Evolutionary conservation across 1,140 invertebrate species (phyloP).

Genomic region (Trachymyrmex septentrionalis): DNA sequence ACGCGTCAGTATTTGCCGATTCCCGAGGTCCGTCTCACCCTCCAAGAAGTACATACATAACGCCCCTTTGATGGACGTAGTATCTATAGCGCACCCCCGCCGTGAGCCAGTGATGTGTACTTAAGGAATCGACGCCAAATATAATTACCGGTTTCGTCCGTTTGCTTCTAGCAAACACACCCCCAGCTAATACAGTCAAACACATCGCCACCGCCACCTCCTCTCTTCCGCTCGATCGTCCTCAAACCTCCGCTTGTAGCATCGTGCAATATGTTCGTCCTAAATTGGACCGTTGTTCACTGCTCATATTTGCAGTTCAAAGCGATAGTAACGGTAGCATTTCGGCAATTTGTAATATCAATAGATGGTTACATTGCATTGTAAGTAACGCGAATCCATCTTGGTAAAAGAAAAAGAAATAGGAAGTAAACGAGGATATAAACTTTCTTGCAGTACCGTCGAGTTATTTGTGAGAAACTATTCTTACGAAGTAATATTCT

Average conservation of each 20-base stretch:
- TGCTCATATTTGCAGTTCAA: constrained; percentile 47
- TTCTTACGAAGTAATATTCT: not conserved
- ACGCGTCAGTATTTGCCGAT: constrained; percentile 20
- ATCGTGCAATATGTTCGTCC: constrained; percentile 35
- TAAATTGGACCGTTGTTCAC: constrained; percentile 54
- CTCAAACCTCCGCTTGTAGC: constrained; percentile 45
- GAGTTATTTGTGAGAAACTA: not conserved
- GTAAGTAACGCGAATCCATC: not conserved
- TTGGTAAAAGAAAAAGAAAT: not conserved
- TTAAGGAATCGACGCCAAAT: constrained; percentile 84
- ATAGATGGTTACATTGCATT: not conserved
- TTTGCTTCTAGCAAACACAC: constrained; percentile 81
- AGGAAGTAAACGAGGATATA: too few species aligned
- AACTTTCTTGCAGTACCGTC: not conserved
- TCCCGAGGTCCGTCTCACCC: constrained; percentile 31
- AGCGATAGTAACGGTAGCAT: constrained; percentile 33
- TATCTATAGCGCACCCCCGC: constrained; percentile 68
- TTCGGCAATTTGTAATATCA: constrained; percentile 2
- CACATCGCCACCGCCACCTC: constrained; percentile 46
- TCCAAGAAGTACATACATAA: constrained; percentile 71
- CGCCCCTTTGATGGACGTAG: constrained; percentile 75
- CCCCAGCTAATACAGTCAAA: constrained; percentile 79
- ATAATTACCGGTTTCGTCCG: constrained; percentile 84
- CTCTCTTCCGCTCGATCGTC: not conserved
- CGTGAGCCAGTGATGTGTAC: constrained; percentile 74